Base-by-base conservation (phyloP, 2,113 vertebrate genomes). In the Lagopus muta region DNA sequence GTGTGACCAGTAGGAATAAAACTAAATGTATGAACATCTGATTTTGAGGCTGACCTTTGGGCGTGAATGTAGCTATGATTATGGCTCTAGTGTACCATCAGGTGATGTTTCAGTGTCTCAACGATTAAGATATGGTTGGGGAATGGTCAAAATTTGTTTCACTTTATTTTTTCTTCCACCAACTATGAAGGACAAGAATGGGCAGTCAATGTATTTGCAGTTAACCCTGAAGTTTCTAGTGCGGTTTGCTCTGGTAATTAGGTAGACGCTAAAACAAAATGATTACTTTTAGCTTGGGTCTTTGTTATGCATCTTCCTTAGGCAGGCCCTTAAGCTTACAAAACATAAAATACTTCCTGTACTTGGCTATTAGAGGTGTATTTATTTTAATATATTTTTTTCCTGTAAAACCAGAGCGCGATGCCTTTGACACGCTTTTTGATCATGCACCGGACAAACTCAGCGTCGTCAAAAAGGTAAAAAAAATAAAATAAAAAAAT, bases 371-470 rank as follows among this genome's bases (percentile, higher is more conserved):
- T 70, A 77, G 6, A 58, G 17, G 4, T 71, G 8, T 64, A 67
- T 10, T 4, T 11, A 58, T 58, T 58, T n/a, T 58, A 57, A 54
- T 28, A 54, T 6, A 5, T 57, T 43, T 9, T 3, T 1, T 7
- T 6, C n/a, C 27, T 14, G 30, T 45, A 22, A 45, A 94, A 77
- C 47, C 96, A 99, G 98, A 99, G 55, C 97, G 98, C 0, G 98
- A 99, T 38, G 98, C 98, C 82, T 99, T 99, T 71, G 98, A 99
- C 95, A 99, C 98, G 0, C 98, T 99, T 27, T 97, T 99, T 17
- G 98, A 99, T 95, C 98, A 99, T 0, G 98, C 98, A 1, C 98
- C 98, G 2, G 98, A 99, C 95, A 99, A 99, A 84, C 98, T 99
- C 88, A 98, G 96, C 4, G 96, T 98, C 32, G 98, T 99, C 52